Evolutionary conservation across 2,113 vertebrate genomes (phyloP).

Genomic region (Protobothrops flavoviridis): DNA sequence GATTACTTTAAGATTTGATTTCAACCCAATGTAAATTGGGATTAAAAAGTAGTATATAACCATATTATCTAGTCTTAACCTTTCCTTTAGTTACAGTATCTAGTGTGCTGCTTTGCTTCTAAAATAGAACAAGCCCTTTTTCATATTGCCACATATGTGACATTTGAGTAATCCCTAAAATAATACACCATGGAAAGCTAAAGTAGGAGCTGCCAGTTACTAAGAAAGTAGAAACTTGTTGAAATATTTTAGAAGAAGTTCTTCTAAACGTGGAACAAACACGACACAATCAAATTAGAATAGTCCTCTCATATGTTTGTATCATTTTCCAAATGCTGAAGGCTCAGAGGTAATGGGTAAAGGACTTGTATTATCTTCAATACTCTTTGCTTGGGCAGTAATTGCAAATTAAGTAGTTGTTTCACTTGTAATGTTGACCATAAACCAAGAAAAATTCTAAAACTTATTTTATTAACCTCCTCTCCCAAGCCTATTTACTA

Average conservation of each 20-base stretch:
- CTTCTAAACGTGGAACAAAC: neutral
- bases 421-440: neutral
- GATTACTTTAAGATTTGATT: neutral
- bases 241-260: neutral
- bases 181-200: neutral
- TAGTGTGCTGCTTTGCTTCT: neutral
- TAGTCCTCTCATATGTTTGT: neutral
- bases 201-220: neutral
- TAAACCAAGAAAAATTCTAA: neutral
- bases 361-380: neutral
- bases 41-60: neutral
- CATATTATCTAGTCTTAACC: neutral
- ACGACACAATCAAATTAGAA: neutral
- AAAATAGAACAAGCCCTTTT: constrained; percentile 17
- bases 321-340: neutral
- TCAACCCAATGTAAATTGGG: neutral
- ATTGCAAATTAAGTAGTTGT: neutral
- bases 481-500: no score
- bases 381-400: neutral
- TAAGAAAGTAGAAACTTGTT: neutral
- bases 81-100: neutral
- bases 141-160: constrained; percentile 5
- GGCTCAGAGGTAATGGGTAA: neutral
- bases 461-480: neutral
- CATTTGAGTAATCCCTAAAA: neutral